Percentiles rank a stretch among this genome's conserved stretches.
Conservation (phyloP, 1,140 invertebrate species). For the Scaptomyza graminum region DNA sequence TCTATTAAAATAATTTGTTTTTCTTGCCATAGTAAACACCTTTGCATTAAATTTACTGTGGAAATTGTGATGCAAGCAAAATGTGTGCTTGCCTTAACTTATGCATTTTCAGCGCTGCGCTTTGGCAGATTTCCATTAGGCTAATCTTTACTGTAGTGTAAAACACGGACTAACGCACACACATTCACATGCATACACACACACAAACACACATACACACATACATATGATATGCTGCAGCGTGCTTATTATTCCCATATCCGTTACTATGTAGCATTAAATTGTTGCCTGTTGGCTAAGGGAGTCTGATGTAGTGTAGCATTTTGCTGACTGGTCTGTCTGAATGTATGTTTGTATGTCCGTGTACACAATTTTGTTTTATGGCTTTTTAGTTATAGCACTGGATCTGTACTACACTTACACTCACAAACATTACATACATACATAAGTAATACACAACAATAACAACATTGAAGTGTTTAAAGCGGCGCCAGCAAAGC, state of each 20-base stretch:
- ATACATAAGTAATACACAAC: slow-evolving; percentile 43
- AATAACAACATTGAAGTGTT: slow-evolving; percentile 50
- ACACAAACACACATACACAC: background rate
- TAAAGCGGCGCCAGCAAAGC: slow-evolving; percentile 55
- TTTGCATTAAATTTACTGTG: background rate
- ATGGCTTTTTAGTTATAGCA: slow-evolving; percentile 81
- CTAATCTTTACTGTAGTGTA: slow-evolving; percentile 36
- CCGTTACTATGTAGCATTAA: background rate
- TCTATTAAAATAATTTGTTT: background rate
- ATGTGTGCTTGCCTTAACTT: slow-evolving; percentile 13
- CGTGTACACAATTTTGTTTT: slow-evolving; percentile 77
- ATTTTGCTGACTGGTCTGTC: slow-evolving; percentile 26
- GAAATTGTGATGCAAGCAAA: slow-evolving; percentile 6
- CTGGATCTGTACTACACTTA: slow-evolving; percentile 72
- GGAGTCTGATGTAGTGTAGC: background rate
- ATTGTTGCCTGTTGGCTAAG: background rate
- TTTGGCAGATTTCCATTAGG: slow-evolving; percentile 34
- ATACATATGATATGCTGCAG: slow-evolving; percentile 30
- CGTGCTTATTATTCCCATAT: slow-evolving; percentile 66
- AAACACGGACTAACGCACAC: background rate
- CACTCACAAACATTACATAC: no score
- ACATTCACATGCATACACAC: slow-evolving; percentile 4
- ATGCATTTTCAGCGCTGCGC: slow-evolving; percentile 20
- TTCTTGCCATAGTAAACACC: background rate
- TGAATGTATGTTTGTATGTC: background rate